Evolutionary conservation across 2,113 vertebrate genomes (phyloP), one percentile per base, ranked within the genome.

Genomic region (Callaeas wilsoni): DNA sequence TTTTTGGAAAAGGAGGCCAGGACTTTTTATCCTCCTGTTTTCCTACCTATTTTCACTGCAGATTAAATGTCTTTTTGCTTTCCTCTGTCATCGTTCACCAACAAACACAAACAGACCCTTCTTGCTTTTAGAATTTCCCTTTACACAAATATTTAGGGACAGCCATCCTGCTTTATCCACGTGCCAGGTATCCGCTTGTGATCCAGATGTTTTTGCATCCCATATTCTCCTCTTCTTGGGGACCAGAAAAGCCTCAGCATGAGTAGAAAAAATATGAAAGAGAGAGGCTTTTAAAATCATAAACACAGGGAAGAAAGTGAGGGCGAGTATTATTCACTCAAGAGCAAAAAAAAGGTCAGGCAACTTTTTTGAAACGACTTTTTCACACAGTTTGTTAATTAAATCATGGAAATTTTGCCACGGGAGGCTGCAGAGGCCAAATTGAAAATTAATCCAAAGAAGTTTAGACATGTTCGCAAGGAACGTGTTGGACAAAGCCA

Each of bases 171-270:
- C 50, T 85, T 70, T 39, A 83, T 74, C 78, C 70, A 75, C 47
- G 86, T 62, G 71, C 49, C 71, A 81, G 64, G 76, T 39, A 42
- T 62, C 78, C 67, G 60, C 84, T 91, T 1, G 3, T 65, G 80
- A 63, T 60, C 63, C 92, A 94, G 90, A 88, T 91, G 76, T 16
- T 92, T 90, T 68, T 68, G 26, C n/a, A 70, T 89, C 69, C 86
- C 52, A 4, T 74, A 78, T 93, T 71, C 37, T 59, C 64, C 78
- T 93, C 63, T 27, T 78, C 44, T 33, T 10, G 26, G 32, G 25
- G 49, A 86, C n/a, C 49, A 94, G 39, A 73, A 78, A 83, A 92
- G 49, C 62, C 13, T 83, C 78, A 49, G 20, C 17, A 32, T 12
- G 32, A 13, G 32, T 35, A 73, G 44, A 44, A 79, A 17, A 91